Percentiles rank a stretch among this genome's conserved stretches.
Conservation (phyloP, 2,797 vertebrate species). For the Catharus ustulatus region DNA sequence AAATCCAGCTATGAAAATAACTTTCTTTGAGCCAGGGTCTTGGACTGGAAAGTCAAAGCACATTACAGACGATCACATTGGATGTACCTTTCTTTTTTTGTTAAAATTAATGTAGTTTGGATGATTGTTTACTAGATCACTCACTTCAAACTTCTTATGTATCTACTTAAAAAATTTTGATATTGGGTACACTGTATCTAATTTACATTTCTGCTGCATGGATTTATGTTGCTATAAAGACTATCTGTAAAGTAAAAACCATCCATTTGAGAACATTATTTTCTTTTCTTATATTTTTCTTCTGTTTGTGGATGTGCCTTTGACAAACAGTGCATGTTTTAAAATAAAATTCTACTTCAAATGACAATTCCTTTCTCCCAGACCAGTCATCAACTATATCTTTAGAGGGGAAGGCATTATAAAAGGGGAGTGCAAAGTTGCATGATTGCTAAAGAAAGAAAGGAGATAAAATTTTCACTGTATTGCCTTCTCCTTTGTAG, state of each 20-base stretch:
- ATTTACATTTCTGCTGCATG: background rate
- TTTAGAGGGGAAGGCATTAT: background rate
- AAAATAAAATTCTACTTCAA: background rate
- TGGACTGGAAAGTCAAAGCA: background rate
- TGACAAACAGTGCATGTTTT: background rate
- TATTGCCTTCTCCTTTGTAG: background rate
- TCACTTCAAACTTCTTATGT: background rate
- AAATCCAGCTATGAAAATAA: background rate
- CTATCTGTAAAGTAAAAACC: background rate
- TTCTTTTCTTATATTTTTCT: background rate
- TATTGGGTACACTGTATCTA: background rate
- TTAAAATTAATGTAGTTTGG: background rate
- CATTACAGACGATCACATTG: background rate
- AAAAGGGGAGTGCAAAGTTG: background rate
- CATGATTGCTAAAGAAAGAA: background rate
- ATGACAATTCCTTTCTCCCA: background rate
- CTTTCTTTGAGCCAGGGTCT: background rate
- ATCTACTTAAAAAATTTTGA: background rate
- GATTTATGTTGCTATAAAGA: background rate
- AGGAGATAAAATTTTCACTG: background rate
- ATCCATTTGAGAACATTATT: background rate
- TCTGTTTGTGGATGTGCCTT: background rate
- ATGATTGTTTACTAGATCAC: background rate
- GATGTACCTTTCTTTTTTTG: too few relatives aligned
- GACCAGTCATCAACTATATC: background rate